phyloP scores from a whole-genome alignment of 2,797 vertebrate species.

The Astyanax mexicanus region DNA sequence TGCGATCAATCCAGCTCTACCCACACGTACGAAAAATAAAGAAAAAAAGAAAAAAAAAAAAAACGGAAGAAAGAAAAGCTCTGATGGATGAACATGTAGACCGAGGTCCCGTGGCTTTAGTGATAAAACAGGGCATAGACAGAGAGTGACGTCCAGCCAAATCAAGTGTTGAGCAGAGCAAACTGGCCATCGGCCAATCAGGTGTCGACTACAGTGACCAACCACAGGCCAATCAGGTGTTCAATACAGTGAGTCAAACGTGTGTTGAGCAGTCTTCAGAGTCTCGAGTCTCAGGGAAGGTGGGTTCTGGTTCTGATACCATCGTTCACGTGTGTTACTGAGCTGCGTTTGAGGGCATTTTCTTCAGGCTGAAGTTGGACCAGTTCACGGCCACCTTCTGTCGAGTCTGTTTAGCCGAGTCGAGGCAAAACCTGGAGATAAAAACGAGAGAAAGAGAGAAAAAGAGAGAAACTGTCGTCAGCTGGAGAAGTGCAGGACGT shows the following conservation, averaged over 20 bases:
- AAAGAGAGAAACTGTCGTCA: neutral
- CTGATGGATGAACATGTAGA: constrained; percentile 69
- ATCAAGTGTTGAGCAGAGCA: constrained; percentile 65
- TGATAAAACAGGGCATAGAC: constrained; percentile 72
- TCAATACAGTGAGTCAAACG: constrained; percentile 10
- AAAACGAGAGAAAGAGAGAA: neutral
- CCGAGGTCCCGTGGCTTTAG: constrained; percentile 74
- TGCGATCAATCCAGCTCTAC: constrained; percentile 65
- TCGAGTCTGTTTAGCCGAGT: constrained; percentile 97
- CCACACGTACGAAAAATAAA: constrained; percentile 64
- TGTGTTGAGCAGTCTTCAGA: constrained; percentile 8
- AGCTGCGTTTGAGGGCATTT: constrained; percentile 92
- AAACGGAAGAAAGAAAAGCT: constrained; percentile 34
- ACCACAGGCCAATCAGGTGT: constrained; percentile 55
- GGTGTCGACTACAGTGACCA: constrained; percentile 62
- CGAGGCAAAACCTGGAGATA: constrained; percentile 92
- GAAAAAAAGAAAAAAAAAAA: no score
- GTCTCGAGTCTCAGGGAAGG: constrained; percentile 28
- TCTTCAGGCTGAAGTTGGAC: constrained; percentile 99
- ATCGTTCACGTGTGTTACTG: constrained; percentile 82
- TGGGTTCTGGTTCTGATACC: constrained; percentile 53
- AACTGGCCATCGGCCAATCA: constrained; percentile 48
- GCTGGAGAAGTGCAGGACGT: neutral
- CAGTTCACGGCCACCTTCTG: constrained; percentile 99
- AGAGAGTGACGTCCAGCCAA: constrained; percentile 74